Base-by-base conservation (phyloP, 2,797 vertebrate genomes). In the Cryptoprocta ferox region DNA sequence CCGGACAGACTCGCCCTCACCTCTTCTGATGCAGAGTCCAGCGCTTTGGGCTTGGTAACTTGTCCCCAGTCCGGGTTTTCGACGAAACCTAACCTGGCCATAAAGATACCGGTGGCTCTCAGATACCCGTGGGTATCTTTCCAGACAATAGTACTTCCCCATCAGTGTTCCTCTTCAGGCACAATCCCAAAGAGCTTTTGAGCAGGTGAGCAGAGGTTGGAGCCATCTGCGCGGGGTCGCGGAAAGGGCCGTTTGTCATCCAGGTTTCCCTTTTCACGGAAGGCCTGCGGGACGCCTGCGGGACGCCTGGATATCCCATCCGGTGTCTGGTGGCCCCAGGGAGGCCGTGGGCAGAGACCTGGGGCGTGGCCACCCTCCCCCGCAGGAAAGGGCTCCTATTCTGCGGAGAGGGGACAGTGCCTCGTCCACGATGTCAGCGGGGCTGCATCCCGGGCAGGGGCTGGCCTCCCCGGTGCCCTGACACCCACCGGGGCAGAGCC, bases 361-460 rank as follows among this genome's bases (percentile, higher is more conserved):
- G 28, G 45, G 48, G 42, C 56, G 48, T 8, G 56, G 61, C 59
- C 50, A 26, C 24, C 45, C 39, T 85, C 32, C 28, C n/a, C 28
- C 19, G 50, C 21, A 37, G 59, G 68, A n/a, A 26, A 35, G 18
- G 66, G 21, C 39, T 39, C 26, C 35, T 14, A 2, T 15, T 45
- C 37, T 42, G 76, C 37, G 1, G 16, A 35, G 9, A 45, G 16
- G 32, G 35, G 35, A 3, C 37, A 2, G 39, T 15, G 37, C 5
- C 19, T 1, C 32, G 42, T 14, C 9, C 0, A 1, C 1, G 13
- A 3, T 13, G 59, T 48, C 66, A 0, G 37, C 30, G 7, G 73
- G 68, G 48, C 79, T 16, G 19, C 84, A 45, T 30, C 24, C 42
- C 2, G 42, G 37, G 30, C 61, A 4, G 10, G 24, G 30, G 28